A percentile compares a stretch with the other conserved stretches of the same genome.
phyloP scores from a whole-genome alignment of 2,888 invertebrate genomes.

The Odontothrips loti region DNA sequence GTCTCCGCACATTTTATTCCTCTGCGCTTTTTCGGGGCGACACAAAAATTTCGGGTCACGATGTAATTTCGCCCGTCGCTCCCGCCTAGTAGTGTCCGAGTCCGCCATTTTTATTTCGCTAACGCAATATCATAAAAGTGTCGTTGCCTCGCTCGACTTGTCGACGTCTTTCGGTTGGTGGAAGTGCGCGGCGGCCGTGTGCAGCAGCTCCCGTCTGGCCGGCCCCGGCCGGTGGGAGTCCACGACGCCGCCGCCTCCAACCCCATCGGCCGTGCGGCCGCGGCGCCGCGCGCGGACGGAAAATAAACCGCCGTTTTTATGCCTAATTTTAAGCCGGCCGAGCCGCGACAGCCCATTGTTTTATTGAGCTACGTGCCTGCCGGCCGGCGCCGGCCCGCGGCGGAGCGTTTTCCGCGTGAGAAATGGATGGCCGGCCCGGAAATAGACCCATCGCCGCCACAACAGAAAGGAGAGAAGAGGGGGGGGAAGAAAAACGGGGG shows the following conservation, averaged over 20 bases:
- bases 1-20: background rate
- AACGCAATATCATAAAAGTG: too few relatives aligned
- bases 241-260: background rate
- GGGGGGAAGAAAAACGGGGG: background rate
- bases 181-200: too few relatives aligned
- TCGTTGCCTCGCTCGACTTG: too few relatives aligned
- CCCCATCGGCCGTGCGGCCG: background rate
- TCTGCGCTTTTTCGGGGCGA: too few relatives aligned
- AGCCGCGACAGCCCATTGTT: conserved; percentile 16
- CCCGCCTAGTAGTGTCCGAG: too few relatives aligned
- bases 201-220: too few relatives aligned
- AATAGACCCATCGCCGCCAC: conserved; percentile 19
- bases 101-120: too few relatives aligned
- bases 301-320: conserved; percentile 20
- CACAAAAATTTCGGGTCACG: too few relatives aligned
- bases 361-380: conserved; percentile 12
- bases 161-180: too few relatives aligned
- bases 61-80: too few relatives aligned
- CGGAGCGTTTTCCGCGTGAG: background rate
- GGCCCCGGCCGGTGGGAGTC: too few relatives aligned
- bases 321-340: conserved; percentile 15
- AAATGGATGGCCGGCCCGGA: conserved; percentile 17
- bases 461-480: background rate
- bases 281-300: background rate
- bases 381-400: background rate